These are phyloP conservation scores for Ernsta delagoae DNA, from an alignment of 2,888 invertebrate species.

Conservation along the genomic window DNA sequence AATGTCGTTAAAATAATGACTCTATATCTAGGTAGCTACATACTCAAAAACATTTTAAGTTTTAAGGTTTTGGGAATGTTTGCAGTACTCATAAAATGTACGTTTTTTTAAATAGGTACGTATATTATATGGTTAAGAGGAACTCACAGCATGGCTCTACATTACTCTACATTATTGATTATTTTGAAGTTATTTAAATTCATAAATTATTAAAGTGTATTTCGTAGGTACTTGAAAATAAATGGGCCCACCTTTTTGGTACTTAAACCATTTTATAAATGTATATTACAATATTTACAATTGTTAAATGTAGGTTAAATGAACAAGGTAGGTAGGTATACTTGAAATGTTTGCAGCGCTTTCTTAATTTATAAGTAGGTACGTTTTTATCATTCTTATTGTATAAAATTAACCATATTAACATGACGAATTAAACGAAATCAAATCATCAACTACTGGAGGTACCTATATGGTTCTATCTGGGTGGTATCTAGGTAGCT, in stretches of 20 bases:
- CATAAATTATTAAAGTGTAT: neutral
- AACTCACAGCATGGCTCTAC: neutral
- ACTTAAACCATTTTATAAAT: conserved; percentile 40
- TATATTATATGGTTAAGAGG: no score
- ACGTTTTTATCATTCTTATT: conserved; percentile 2
- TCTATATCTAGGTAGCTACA: no score
- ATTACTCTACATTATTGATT: neutral
- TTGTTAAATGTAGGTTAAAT: conserved; percentile 10
- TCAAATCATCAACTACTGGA: neutral
- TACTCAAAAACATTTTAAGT: no score
- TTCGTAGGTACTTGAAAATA: conserved; percentile 17
- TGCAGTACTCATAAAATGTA: no score
- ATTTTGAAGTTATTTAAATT: neutral
- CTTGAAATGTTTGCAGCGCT: neutral
- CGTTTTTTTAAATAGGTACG: no score
- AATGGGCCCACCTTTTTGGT: conserved; percentile 40
- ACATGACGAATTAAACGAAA: neutral
- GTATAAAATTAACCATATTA: conserved; percentile 16
- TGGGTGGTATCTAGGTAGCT: neutral
- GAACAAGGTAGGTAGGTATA: neutral
- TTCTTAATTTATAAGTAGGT: neutral
- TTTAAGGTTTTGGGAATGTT: no score
- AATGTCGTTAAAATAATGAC: no score
- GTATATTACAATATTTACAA: conserved; percentile 5
- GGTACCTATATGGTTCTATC: neutral